Evolutionary conservation across 2,797 vertebrate species (phyloP), one percentile per base, ranked within the genome.

Genomic region (Ficedula albicollis): DNA sequence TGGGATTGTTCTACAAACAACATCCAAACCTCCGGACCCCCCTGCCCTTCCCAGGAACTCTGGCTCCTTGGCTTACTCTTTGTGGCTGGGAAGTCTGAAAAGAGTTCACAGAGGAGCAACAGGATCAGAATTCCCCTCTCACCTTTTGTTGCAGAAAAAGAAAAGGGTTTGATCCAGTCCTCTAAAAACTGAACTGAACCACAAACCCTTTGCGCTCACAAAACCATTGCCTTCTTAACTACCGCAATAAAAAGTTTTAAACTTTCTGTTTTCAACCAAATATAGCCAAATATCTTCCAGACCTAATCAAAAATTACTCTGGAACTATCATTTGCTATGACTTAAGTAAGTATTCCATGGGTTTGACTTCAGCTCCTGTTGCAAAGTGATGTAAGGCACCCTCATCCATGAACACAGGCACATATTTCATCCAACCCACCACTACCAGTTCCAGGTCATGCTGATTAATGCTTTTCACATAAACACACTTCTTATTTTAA

Each of bases 401-500:
- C 25, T 38, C 64, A 63, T 21, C 58, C 48, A 5, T 0, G 46
- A 87, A 39, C 74, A 36, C 60, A 23, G 8, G 51, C 84, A 83
- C 82, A 58, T 60, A 91, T 72, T 79, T 93, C 88, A 86, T 84
- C 80, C 77, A 55, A 30, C 18, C 83, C 43, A 36, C 32, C 48
- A 29, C 82, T 9, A 66, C 81, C 66, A 83, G 73, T 43, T 73
- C 22, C 76, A 74, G 89, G 89, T 89, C 91, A 77, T 22, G 3
- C 52, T 75, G 84, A 84, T 77, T 68, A 82, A 84, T 59, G 30
- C 52, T 63, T 90, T 95, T 88, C 60, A 54, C 74, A 94, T 94
- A 95, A 96, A 90, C 83, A 91, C 87, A 77, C 81, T 94, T 87
- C 80, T 93, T 88, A 92, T 86, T 90, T 73, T 67, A 95, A 90